Evolutionary conservation across 2,113 vertebrate genomes (phyloP), one percentile per base, ranked within the genome.

Genomic region (Andinoacara biseriatus): DNA sequence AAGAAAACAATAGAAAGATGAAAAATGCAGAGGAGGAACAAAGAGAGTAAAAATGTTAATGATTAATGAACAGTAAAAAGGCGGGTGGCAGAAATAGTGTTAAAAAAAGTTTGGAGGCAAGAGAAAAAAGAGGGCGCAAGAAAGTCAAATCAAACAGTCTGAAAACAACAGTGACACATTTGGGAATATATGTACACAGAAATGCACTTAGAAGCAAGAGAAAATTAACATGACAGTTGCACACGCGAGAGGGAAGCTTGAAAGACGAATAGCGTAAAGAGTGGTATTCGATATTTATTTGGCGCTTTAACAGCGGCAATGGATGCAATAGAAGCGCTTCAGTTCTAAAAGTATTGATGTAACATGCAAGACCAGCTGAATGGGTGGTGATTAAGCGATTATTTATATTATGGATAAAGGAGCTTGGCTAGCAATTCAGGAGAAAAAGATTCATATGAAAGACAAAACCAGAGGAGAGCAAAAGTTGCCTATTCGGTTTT

Each of bases 91-190:
- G 80, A 90, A 91, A 83, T 78, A 82, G 86, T 80, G 38, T 81
- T 82, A 82, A 81, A 84, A 49, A 88, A 89, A 72, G 80, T 92
- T 92, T 84, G 56, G 60, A 84, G 78, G 62, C 60, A 72, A 80
- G 52, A 82, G 59, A 80, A 81, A 69, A 90, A 85, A 76, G 80
- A 67, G 79, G 33, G 58, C 17, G 3, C 1, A 10, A 77, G 78
- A 74, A 87, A 83, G 80, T 87, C n/a, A 84, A 83, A 75, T 80
- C 90, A 91, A 94, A 92, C 79, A 93, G 88, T 89, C 86, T 77
- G 84, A 84, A 89, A 92, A 61, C 86, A 82, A 49, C 52, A 29
- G 58, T 62, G 75, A 87, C 75, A 86, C 74, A 2, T 65, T 80
- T 75, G 84, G 82, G 90, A 90, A 80, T 85, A 29, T 26, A 67